Conservation (phyloP, 37 sponge, comb jelly and placozoan genomes). For the Bolinopsis microptera region DNA sequence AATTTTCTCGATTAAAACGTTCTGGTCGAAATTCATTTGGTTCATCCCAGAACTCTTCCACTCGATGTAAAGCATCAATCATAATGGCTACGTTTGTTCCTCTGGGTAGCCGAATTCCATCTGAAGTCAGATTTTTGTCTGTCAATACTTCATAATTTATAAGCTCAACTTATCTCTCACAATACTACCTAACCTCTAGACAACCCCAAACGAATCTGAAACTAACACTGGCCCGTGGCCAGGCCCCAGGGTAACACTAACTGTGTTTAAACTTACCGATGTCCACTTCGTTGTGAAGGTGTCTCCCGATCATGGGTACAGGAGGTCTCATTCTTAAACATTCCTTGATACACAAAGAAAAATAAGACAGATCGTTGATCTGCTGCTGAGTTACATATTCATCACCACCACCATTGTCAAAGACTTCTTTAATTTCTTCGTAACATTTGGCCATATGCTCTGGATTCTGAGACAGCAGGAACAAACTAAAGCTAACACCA, state of each 20-base stretch:
- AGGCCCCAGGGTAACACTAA: too few species aligned
- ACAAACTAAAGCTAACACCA: background rate
- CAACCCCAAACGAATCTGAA: too few species aligned
- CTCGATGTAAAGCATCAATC: background rate
- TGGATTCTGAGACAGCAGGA: background rate
- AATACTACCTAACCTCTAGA: too few species aligned
- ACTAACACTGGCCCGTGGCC: too few species aligned
- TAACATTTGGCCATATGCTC: background rate
- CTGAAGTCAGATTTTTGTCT: too few species aligned
- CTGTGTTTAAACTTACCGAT: background rate
- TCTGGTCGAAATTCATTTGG: background rate
- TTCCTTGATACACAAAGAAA: background rate
- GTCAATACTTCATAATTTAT: too few species aligned
- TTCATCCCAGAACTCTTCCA: background rate
- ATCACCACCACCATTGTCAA: background rate
- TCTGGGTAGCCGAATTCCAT: background rate
- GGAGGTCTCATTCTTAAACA: constrained; percentile 28
- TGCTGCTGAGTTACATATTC: constrained; percentile 9
- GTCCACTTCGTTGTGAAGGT: background rate
- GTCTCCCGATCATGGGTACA: background rate
- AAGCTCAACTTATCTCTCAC: too few species aligned
- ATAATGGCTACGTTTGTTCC: background rate
- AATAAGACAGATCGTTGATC: background rate
- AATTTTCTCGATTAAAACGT: background rate
- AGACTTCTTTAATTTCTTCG: background rate